These are phyloP conservation scores for Hypocryptadius cinnamomeus DNA, from an alignment of 2,113 vertebrate species.

Conservation along the genomic window DNA sequence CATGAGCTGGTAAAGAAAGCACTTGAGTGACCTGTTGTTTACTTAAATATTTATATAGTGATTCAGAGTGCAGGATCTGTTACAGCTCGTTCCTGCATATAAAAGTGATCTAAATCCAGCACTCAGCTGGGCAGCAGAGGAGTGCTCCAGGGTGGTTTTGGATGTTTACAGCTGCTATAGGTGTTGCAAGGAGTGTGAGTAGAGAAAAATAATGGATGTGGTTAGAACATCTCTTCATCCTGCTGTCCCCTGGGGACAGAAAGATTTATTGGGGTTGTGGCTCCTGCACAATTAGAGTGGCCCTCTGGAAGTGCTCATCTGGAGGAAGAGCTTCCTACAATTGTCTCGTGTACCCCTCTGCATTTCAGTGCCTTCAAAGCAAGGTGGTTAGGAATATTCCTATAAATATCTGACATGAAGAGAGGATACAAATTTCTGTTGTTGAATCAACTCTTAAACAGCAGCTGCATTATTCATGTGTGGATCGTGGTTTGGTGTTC, in stretches of 20 bases:
- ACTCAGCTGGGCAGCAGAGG: not conserved
- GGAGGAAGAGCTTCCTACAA: conserved; percentile 17
- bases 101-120: not conserved
- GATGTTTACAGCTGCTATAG: not conserved
- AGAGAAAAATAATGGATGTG: conserved; percentile 18
- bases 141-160: not conserved
- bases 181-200: not conserved
- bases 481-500: not conserved
- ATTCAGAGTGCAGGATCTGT: not conserved
- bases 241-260: not conserved
- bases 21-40: not conserved
- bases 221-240: conserved; percentile 21
- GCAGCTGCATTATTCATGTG: conserved; percentile 15
- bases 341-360: not conserved
- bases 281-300: not conserved
- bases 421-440: not conserved
- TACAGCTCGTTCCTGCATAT: not conserved
- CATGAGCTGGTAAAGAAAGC: not conserved
- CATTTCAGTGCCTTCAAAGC: conserved; percentile 17
- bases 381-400: not conserved
- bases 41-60: not conserved
- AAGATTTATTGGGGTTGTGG: not conserved
- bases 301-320: conserved; percentile 9
- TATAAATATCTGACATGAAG: not conserved
- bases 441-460: not conserved